These are phyloP conservation scores for Epizoanthus rinbou DNA, from an alignment of 92 coral and sea anemone species.

Conservation along the genomic window DNA sequence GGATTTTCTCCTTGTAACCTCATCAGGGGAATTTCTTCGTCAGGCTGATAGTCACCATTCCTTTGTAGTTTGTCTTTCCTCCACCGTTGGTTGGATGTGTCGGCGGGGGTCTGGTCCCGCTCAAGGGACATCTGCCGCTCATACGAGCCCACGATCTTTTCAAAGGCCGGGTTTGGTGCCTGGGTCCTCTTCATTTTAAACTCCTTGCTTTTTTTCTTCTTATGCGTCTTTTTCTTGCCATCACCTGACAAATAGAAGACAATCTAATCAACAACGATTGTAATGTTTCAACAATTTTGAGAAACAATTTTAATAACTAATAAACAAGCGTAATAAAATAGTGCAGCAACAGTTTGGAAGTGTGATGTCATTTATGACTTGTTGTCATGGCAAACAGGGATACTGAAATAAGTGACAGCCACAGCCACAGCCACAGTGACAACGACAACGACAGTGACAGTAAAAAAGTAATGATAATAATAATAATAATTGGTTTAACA, in stretches of 20 bases:
- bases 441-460: too few species aligned
- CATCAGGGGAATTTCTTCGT: slow-evolving; percentile 22
- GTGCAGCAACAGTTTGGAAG: too few species aligned
- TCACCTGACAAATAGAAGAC: neutral
- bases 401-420: too few species aligned
- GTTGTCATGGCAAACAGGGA: too few species aligned
- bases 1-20: neutral
- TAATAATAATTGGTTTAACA: too few species aligned
- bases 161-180: slow-evolving; percentile 20
- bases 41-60: slow-evolving; percentile 1
- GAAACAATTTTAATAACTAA: neutral
- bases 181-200: neutral
- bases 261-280: neutral
- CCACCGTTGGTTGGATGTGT: neutral
- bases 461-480: too few species aligned
- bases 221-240: neutral
- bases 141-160: slow-evolving; percentile 11
- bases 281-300: neutral
- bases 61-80: neutral
- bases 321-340: neutral
- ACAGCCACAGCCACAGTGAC: too few species aligned
- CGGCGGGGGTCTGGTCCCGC: slow-evolving; percentile 9
- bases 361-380: too few species aligned
- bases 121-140: slow-evolving; percentile 21
- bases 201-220: slow-evolving; percentile 5